phyloP scores from a whole-genome alignment of 2,797 vertebrate genomes.

The Sarcophilus harrisii region DNA sequence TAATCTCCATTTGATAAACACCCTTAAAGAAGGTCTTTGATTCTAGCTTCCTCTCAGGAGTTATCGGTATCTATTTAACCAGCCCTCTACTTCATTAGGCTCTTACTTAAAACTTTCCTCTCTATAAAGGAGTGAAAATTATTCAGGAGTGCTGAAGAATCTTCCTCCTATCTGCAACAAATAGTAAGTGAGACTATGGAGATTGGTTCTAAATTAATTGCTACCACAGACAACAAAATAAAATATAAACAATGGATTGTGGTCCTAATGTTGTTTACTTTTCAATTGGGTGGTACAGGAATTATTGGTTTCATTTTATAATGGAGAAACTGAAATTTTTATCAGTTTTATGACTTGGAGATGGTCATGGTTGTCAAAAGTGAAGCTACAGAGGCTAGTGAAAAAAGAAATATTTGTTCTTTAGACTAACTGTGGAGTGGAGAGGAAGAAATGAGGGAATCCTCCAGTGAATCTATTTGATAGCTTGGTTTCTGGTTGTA shows the following conservation, averaged over 20 bases:
- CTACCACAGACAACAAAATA: neutral
- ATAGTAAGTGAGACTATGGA: neutral
- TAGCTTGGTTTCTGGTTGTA: neutral
- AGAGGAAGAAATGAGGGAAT: neutral
- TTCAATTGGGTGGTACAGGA: neutral
- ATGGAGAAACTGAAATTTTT: neutral
- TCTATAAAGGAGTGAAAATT: neutral
- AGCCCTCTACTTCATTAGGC: neutral
- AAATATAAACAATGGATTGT: neutral
- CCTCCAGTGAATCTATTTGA: neutral
- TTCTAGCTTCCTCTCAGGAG: neutral
- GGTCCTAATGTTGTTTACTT: neutral
- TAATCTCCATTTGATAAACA: neutral
- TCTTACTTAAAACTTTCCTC: neutral
- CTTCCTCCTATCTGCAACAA: neutral
- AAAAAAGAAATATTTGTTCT: neutral
- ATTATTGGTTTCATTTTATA: neutral
- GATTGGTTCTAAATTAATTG: neutral
- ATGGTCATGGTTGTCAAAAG: neutral
- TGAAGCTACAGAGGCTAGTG: neutral
- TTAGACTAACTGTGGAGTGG: neutral
- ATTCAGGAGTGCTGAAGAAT: neutral
- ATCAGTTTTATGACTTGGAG: neutral
- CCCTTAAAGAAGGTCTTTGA: neutral
- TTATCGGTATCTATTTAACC: neutral